Conservation (phyloP, 2,113 vertebrate genomes). For the Cyanocitta stelleri region DNA sequence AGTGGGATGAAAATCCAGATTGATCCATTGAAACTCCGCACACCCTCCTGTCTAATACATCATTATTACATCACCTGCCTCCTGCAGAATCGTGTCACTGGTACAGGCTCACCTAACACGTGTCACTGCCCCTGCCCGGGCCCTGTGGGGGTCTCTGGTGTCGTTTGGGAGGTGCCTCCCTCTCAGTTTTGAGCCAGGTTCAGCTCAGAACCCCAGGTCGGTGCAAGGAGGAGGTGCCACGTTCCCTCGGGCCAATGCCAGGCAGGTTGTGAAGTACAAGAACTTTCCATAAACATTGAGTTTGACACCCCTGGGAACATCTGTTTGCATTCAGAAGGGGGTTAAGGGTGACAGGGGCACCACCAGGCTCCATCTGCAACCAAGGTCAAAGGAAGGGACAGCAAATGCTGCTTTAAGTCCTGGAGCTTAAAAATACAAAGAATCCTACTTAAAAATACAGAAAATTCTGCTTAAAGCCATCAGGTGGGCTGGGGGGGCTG, state of each 20-base stretch:
- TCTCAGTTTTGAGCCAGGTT: accelerated
- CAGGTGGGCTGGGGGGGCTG: background rate
- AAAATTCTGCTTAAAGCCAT: background rate
- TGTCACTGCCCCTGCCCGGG: background rate
- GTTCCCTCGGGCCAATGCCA: background rate
- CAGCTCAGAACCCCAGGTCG: background rate
- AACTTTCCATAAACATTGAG: accelerated
- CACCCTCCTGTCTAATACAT: accelerated
- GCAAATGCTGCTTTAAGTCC: background rate
- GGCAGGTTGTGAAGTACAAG: accelerated
- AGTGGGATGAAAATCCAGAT: background rate
- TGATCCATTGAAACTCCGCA: accelerated
- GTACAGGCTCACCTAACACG: accelerated
- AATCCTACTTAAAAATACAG: background rate
- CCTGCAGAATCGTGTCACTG: accelerated
- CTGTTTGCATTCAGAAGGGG: accelerated
- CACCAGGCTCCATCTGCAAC: accelerated
- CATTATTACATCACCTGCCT: accelerated
- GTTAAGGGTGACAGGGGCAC: background rate
- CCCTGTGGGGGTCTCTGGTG: background rate
- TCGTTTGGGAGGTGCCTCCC: accelerated
- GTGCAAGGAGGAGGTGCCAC: background rate
- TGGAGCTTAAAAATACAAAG: background rate
- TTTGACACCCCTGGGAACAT: background rate
- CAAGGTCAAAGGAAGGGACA: background rate